Evolutionary conservation across 2,888 invertebrate species (phyloP).

Genomic region (Epicampocera succincta): DNA sequence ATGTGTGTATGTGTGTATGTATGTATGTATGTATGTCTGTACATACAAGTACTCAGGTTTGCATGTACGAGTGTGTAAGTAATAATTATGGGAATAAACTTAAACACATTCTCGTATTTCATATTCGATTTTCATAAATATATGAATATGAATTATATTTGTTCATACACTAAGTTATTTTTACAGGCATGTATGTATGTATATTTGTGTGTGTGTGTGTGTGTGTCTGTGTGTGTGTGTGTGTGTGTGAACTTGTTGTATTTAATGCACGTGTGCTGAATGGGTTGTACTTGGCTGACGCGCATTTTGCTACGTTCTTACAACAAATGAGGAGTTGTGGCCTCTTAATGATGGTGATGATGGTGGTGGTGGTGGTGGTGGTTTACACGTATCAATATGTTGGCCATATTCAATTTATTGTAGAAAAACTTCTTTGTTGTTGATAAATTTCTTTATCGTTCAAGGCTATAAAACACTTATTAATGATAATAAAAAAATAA

Average conservation of each 20-base stretch:
- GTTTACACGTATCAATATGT: conserved; percentile 45
- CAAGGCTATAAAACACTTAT: conserved; percentile 51
- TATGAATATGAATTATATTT: conserved; percentile 52
- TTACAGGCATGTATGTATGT: too few species aligned
- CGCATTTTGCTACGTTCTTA: conserved; percentile 1
- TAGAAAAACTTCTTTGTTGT: conserved; percentile 33
- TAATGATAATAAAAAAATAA: too few species aligned
- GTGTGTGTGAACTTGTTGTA: conserved; percentile 11
- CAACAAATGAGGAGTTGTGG: too few species aligned
- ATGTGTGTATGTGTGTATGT: neutral
- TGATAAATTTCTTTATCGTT: conserved; percentile 56
- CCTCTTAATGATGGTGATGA: too few species aligned
- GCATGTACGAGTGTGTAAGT: neutral
- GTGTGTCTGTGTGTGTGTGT: conserved; percentile 1
- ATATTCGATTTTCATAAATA: conserved; percentile 51
- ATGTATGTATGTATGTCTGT: neutral
- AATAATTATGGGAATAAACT: conserved; percentile 34
- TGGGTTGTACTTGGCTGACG: conserved; percentile 6
- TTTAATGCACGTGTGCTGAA: conserved; percentile 38
- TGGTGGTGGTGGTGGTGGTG: conserved; percentile 45
- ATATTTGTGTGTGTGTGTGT: neutral
- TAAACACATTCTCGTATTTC: conserved; percentile 40
- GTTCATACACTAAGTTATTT: conserved; percentile 9
- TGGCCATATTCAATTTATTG: conserved; percentile 45
- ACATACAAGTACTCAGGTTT: too few species aligned